Conservation (phyloP, 1,140 invertebrate species). For the Atta texana region DNA sequence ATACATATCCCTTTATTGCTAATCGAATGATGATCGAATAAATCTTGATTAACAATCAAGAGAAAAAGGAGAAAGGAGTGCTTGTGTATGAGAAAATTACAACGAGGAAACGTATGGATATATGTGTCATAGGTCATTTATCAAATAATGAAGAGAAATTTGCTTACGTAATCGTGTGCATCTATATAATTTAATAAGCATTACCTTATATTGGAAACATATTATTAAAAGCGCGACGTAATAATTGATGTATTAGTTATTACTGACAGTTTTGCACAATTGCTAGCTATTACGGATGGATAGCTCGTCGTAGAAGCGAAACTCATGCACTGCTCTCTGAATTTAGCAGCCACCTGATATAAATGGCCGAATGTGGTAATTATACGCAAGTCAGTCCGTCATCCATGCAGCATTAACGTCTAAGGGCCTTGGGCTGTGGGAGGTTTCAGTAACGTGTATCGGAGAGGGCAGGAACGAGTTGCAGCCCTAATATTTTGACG, state of each 20-base stretch:
- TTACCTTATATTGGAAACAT: background rate
- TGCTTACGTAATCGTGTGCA: background rate
- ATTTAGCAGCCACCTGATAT: slow-evolving; percentile 69
- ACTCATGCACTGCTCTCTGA: slow-evolving; percentile 16
- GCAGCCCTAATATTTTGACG: slow-evolving; percentile 73
- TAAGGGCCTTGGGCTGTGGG: slow-evolving; percentile 68
- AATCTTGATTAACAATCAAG: background rate
- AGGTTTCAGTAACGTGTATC: slow-evolving; percentile 65
- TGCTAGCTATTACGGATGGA: slow-evolving; percentile 1
- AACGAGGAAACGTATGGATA: background rate
- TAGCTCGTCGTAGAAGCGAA: slow-evolving; percentile 3
- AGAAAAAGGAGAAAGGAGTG: background rate
- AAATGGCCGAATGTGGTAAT: slow-evolving; percentile 67
- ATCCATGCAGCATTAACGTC: slow-evolving; percentile 60
- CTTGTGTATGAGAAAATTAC: slow-evolving; percentile 5
- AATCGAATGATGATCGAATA: background rate
- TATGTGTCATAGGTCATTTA: background rate
- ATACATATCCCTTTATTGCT: background rate
- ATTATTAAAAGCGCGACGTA: slow-evolving; percentile 16
- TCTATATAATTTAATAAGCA: background rate
- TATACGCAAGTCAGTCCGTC: slow-evolving; percentile 69
- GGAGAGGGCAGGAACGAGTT: slow-evolving; percentile 54
- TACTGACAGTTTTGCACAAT: slow-evolving; percentile 20
- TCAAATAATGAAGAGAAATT: background rate
- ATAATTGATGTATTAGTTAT: slow-evolving; percentile 38